phyloP scores from a whole-genome alignment of 1,140 invertebrate genomes.

The Phenacoccus solenopsis region DNA sequence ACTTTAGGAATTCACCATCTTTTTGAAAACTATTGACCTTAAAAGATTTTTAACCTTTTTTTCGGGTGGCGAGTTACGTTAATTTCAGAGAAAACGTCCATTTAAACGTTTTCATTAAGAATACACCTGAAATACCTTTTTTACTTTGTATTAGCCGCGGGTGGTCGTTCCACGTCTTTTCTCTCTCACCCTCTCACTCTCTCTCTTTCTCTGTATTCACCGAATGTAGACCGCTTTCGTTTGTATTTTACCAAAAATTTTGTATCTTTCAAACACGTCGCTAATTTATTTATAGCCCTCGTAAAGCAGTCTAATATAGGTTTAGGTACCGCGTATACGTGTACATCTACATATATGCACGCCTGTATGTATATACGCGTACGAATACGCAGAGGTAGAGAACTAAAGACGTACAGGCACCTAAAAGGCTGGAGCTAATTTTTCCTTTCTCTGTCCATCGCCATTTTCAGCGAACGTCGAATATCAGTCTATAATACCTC shows the following conservation, averaged over 20 bases:
- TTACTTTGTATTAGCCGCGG: conserved; percentile 1
- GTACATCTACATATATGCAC: too few species aligned
- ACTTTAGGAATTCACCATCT: conserved; percentile 5
- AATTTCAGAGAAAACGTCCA: conserved; percentile 8
- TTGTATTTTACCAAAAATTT: conserved; percentile 9
- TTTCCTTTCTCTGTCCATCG: too few species aligned
- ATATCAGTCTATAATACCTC: too few species aligned
- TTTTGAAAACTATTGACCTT: conserved; percentile 16
- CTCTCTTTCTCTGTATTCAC: too few species aligned
- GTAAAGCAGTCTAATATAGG: conserved; percentile 9
- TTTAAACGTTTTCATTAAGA: conserved; percentile 18
- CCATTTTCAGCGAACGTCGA: too few species aligned
- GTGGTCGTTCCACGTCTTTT: background rate
- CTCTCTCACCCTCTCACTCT: background rate
- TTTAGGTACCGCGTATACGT: too few species aligned
- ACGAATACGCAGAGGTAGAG: too few species aligned
- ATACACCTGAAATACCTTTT: conserved; percentile 9
- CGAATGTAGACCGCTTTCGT: background rate
- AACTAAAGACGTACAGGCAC: too few species aligned
- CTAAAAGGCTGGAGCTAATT: too few species aligned
- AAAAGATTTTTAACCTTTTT: conserved; percentile 10
- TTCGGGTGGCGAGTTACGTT: background rate
- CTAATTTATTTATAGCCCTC: conserved; percentile 16
- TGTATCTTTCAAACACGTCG: conserved; percentile 9
- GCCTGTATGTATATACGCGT: too few species aligned